These are phyloP conservation scores for Leucosticte australis DNA, from an alignment of 2,113 vertebrate genomes.

Conservation along the genomic window DNA sequence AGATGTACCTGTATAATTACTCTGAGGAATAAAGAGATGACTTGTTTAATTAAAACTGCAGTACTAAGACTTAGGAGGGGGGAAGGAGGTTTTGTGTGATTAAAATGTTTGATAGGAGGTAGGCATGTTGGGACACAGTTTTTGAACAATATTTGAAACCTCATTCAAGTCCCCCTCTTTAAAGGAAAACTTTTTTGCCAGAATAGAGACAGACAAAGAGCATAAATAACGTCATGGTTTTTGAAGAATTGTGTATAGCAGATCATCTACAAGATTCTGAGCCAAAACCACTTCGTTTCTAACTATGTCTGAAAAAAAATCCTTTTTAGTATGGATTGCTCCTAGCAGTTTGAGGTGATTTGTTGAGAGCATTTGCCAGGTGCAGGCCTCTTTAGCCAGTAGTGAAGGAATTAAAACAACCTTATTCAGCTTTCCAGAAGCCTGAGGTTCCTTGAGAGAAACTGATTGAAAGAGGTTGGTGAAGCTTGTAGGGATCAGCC, in stretches of 20 bases:
- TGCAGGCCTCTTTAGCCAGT: neutral
- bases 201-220: neutral
- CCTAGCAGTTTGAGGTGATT: neutral
- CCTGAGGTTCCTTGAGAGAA: neutral
- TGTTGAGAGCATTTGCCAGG: neutral
- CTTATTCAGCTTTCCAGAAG: neutral
- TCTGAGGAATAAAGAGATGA: neutral
- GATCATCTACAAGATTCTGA: neutral
- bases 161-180: slow-evolving; percentile 23
- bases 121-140: slow-evolving; percentile 15
- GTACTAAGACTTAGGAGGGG: neutral
- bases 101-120: slow-evolving; percentile 8
- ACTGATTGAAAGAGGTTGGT: neutral
- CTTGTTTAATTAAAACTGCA: slow-evolving; percentile 16
- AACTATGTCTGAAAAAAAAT: neutral
- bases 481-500: neutral
- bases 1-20: neutral
- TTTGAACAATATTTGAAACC: slow-evolving; percentile 26
- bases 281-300: neutral
- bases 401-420: neutral
- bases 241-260: neutral
- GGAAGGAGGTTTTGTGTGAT: neutral
- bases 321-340: slow-evolving; percentile 9
- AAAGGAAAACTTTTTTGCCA: neutral
- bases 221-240: slow-evolving; percentile 25